These are phyloP conservation scores for Archegozetes longisetosus DNA, from an alignment of 1,140 invertebrate species.

Conservation along the genomic window DNA sequence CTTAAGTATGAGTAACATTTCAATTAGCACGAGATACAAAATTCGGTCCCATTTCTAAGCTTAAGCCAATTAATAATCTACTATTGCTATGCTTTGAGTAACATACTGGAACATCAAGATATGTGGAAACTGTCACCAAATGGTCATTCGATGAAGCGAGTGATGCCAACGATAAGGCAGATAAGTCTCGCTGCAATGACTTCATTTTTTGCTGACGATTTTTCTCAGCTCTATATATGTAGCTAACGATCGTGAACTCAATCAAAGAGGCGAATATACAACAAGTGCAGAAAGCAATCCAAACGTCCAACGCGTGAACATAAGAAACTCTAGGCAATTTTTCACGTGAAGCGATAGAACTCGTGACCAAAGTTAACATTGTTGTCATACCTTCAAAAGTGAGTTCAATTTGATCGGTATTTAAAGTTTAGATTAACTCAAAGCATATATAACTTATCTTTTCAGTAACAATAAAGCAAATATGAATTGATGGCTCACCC, in stretches of 20 bases:
- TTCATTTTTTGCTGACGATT: neutral
- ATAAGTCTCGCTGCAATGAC: neutral
- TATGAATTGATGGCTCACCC: too few species aligned
- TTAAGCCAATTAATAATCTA: too few species aligned
- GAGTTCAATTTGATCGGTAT: neutral
- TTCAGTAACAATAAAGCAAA: too few species aligned
- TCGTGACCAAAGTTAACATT: conserved; percentile 22
- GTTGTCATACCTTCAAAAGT: neutral
- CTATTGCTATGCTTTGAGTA: neutral
- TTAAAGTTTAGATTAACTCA: too few species aligned
- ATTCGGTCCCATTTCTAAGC: too few species aligned
- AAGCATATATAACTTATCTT: too few species aligned
- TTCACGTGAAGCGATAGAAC: conserved; percentile 3
- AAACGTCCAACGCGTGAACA: conserved; percentile 19
- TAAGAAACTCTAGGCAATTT: conserved; percentile 11
- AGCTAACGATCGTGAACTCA: conserved; percentile 8
- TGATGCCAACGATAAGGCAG: neutral
- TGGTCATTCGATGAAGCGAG: neutral
- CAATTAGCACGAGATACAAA: too few species aligned
- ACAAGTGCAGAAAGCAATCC: conserved; percentile 16
- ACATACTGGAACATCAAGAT: neutral
- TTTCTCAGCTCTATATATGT: neutral
- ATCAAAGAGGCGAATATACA: conserved; percentile 3
- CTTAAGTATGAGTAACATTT: neutral
- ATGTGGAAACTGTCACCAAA: neutral